These are phyloP conservation scores for Rhagologus leucostigma DNA, from an alignment of 2,113 vertebrate species.

Conservation along the genomic window DNA sequence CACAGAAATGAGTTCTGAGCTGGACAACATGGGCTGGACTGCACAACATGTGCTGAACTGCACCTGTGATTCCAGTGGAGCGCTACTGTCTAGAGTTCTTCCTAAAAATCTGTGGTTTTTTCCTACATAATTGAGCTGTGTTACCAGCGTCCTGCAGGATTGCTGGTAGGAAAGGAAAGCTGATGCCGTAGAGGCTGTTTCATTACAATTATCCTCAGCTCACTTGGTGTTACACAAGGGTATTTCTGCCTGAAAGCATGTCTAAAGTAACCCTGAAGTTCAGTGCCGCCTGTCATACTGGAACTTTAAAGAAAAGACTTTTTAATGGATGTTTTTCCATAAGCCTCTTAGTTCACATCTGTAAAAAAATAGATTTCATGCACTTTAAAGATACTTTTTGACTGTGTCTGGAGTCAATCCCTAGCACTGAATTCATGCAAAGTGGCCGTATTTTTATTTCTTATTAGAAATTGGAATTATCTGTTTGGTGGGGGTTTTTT, in stretches of 20 bases:
- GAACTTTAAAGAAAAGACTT: conserved; percentile 12
- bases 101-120: neutral
- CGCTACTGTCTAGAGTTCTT: neutral
- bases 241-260: conserved; percentile 7
- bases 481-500: neutral
- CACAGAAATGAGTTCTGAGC: neutral
- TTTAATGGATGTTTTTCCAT: neutral
- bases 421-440: neutral
- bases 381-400: neutral
- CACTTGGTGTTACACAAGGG: conserved; percentile 3
- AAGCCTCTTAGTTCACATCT: neutral
- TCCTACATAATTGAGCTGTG: neutral
- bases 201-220: conserved; percentile 4
- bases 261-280: neutral
- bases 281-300: neutral
- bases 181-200: neutral
- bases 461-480: neutral
- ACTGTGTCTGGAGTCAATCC: neutral
- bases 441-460: neutral
- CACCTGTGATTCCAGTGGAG: neutral
- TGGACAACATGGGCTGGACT: neutral
- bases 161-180: neutral
- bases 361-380: neutral
- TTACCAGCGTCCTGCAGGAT: neutral
- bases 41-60: neutral